Conservation (phyloP, 2,113 vertebrate genomes). For the Colinus virginianus region DNA sequence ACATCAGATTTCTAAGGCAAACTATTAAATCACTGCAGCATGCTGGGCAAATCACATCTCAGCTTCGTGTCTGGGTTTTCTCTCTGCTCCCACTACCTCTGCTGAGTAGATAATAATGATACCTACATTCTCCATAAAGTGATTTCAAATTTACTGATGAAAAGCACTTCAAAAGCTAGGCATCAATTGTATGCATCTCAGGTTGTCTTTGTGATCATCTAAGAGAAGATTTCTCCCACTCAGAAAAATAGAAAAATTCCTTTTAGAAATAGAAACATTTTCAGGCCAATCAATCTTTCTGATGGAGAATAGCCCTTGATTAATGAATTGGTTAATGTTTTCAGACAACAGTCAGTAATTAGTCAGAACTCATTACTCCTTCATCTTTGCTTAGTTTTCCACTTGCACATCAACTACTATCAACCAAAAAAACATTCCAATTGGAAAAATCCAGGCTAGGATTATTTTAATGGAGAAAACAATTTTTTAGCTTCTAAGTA, state of each 20-base stretch:
- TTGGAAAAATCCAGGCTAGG: background rate
- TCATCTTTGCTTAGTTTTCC: background rate
- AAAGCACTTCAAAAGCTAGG: background rate
- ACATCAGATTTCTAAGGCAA: background rate
- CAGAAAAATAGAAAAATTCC: background rate
- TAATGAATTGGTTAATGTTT: background rate
- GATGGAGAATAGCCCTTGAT: background rate
- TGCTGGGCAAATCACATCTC: background rate
- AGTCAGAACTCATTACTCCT: background rate
- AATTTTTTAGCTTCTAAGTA: background rate
- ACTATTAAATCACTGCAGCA: background rate
- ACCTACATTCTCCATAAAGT: background rate
- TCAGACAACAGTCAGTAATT: background rate
- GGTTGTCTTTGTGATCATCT: background rate
- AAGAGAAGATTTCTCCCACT: background rate
- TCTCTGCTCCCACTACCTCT: background rate
- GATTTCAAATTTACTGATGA: constrained; percentile 20
- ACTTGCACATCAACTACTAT: background rate
- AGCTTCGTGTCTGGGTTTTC: background rate
- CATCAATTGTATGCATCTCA: background rate
- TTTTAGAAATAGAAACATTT: constrained; percentile 3
- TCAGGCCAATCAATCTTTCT: background rate
- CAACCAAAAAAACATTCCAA: background rate
- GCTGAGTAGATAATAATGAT: background rate
- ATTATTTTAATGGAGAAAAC: background rate